Conservation (phyloP, 2,888 invertebrate species). For the Labia minor region DNA sequence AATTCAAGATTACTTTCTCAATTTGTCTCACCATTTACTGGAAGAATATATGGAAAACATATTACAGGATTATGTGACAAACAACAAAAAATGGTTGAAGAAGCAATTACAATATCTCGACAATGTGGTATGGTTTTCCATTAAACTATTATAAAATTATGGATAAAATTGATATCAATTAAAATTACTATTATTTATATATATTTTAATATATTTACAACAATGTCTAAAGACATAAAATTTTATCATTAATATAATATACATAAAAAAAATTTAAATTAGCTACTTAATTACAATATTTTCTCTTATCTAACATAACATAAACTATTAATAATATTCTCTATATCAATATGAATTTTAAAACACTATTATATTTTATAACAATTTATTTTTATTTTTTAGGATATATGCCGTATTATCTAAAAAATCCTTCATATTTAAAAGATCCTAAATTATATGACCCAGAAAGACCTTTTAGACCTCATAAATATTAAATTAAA, state of each 20-base stretch:
- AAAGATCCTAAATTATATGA: constrained; percentile 87
- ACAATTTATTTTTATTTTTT: constrained; percentile 27
- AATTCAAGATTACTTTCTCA: constrained; percentile 85
- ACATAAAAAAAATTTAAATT: too few relatives aligned
- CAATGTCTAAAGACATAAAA: too few relatives aligned
- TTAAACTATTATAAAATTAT: background rate
- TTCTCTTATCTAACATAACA: too few relatives aligned
- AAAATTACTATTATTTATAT: too few relatives aligned
- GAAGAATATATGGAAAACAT: constrained; percentile 79
- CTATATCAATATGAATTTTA: background rate
- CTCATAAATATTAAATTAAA: constrained; percentile 60
- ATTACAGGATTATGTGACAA: constrained; percentile 84
- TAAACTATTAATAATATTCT: background rate
- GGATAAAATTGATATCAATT: background rate
- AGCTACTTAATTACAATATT: too few relatives aligned
- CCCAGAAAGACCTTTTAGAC: constrained; percentile 68
- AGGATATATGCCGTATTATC: constrained; percentile 69
- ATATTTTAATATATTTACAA: too few relatives aligned
- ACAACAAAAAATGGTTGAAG: constrained; percentile 65
- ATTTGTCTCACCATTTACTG: constrained; percentile 92
- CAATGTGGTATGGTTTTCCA: constrained; percentile 44
- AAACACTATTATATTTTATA: background rate
- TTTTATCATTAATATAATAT: too few relatives aligned
- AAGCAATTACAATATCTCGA: constrained; percentile 64
- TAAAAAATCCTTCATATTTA: constrained; percentile 67